Percentiles rank a stretch among this genome's conserved stretches.
Evolutionary conservation across 1,140 invertebrate genomes (phyloP).

Genomic region (Probaryconus sp.): DNA sequence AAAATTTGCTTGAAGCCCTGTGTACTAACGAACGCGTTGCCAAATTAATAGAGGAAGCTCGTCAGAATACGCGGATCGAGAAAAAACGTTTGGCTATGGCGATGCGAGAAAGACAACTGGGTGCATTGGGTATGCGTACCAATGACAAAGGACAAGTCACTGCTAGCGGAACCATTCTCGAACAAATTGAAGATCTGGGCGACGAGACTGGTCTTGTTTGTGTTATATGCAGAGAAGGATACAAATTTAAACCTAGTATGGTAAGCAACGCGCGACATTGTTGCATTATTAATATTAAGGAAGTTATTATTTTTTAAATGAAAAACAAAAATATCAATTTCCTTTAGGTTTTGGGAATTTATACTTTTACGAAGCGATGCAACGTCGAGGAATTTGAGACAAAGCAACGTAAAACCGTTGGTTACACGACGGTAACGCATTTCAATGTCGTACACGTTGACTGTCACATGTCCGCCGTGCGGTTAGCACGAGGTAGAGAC

Average conservation of each 20-base stretch:
- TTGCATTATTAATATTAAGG: conserved; percentile 3
- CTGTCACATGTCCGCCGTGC: conserved; percentile 97
- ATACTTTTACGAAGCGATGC: conserved; percentile 97
- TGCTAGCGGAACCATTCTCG: conserved; percentile 91
- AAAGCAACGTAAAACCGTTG: conserved; percentile 89
- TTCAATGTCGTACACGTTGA: conserved; percentile 99
- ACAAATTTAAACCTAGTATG: conserved; percentile 95
- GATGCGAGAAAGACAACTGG: conserved; percentile 96
- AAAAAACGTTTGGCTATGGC: conserved; percentile 99
- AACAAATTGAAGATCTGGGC: conserved; percentile 95
- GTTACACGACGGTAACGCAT: conserved; percentile 97
- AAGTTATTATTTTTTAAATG: not conserved
- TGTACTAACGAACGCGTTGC: conserved; percentile 90
- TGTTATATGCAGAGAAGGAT: conserved; percentile 98
- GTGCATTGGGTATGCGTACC: conserved; percentile 95
- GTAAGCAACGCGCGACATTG: too few species aligned
- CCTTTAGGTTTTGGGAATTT: conserved; percentile 90
- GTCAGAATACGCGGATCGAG: conserved; percentile 94
- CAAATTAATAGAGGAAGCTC: conserved; percentile 92
- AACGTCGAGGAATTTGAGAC: conserved; percentile 96
- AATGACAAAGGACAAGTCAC: conserved; percentile 96
- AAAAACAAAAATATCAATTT: not conserved
- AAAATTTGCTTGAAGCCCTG: conserved; percentile 95
- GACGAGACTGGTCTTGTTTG: conserved; percentile 98
- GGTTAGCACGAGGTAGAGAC: conserved; percentile 86